Evolutionary conservation across 2,888 invertebrate genomes (phyloP).

Genomic region (Athripsodes cinereus): DNA sequence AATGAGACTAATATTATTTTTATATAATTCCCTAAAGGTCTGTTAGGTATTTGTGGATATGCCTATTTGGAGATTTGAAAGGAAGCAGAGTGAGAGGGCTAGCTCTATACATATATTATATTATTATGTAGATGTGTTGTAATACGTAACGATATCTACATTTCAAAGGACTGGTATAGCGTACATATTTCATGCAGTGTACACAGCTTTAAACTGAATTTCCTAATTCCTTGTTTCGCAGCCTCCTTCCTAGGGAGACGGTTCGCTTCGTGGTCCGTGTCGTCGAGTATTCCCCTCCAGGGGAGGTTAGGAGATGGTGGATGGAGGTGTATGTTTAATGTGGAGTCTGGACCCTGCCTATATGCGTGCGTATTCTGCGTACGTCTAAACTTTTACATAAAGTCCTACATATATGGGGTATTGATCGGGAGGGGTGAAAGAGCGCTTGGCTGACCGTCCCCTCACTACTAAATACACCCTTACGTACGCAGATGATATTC

Average conservation of each 20-base stretch:
- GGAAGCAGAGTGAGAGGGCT: no score
- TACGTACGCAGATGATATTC: slow-evolving; percentile 27
- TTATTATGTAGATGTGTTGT: no score
- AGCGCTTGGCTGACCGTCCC: slow-evolving; percentile 13
- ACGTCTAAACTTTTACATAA: slow-evolving; percentile 28
- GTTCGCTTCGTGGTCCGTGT: slow-evolving; percentile 13
- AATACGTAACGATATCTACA: no score
- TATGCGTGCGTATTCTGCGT: slow-evolving; percentile 25
- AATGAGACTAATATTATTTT: no score
- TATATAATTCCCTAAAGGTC: no score
- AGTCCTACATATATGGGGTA: slow-evolving; percentile 28
- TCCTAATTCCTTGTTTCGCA: slow-evolving; percentile 8
- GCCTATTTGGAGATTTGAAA: no score
- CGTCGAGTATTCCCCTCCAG: slow-evolving; percentile 11
- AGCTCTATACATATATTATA: no score
- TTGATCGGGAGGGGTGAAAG: slow-evolving; percentile 24
- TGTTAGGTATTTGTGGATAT: no score
- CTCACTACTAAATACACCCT: slow-evolving; percentile 6
- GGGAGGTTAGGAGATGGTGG: background rate
- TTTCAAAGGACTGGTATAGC: background rate
- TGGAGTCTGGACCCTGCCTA: slow-evolving; percentile 13
- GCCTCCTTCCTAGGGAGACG: slow-evolving; percentile 1
- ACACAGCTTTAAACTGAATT: slow-evolving; percentile 11
- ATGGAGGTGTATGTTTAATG: slow-evolving; percentile 14
- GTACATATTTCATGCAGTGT: slow-evolving; percentile 6